These are phyloP conservation scores for Schizaphis graminum DNA, from an alignment of 2,888 invertebrate species.

Conservation along the genomic window DNA sequence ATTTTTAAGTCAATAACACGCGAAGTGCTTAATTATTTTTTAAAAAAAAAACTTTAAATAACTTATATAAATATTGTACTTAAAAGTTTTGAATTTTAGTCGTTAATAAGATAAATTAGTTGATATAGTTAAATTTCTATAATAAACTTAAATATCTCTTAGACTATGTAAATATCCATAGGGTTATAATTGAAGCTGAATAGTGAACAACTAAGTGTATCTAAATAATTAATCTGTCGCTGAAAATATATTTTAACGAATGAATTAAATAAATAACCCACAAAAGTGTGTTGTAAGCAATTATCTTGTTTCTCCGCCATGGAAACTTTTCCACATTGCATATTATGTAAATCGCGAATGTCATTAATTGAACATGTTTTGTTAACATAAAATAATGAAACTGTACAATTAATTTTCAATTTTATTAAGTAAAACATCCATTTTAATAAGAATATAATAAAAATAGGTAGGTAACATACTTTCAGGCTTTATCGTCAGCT, in stretches of 20 bases:
- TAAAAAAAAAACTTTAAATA: neutral
- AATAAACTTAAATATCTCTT: neutral
- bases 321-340: neutral
- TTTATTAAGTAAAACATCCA: neutral
- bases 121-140: neutral
- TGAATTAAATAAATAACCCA: neutral
- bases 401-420: neutral
- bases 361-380: constrained; percentile 29
- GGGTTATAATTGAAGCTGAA: neutral
- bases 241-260: neutral
- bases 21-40: neutral
- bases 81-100: neutral
- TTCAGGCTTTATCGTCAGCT: neutral
- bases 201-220: neutral
- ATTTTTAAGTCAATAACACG: neutral
- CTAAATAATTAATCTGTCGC: neutral
- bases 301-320: neutral
- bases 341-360: neutral
- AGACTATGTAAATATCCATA: neutral
- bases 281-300: neutral
- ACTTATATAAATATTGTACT: neutral
- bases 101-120: neutral
- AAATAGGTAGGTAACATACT: neutral
- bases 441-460: neutral
- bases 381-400: neutral